Conservation (phyloP, 2,113 vertebrate genomes). For the Cathartes aura region DNA sequence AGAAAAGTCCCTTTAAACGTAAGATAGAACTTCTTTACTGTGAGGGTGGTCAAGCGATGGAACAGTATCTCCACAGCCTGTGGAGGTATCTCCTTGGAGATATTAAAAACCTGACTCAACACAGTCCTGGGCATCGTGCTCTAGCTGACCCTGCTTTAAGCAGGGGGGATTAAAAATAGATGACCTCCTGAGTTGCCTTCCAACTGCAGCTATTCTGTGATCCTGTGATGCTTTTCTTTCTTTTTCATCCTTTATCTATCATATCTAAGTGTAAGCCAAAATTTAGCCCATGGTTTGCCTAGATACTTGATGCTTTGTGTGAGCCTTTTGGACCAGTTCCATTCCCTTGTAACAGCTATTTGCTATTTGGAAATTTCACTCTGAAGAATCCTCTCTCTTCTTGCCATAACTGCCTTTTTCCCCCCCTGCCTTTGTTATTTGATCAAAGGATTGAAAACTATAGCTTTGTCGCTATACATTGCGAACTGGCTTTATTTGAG, state of each 20-base stretch:
- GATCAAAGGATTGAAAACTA: not conserved
- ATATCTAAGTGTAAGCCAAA: not conserved
- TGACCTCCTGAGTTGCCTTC: not conserved
- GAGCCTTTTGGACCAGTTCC: not conserved
- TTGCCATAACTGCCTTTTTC: not conserved
- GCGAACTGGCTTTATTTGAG: not conserved
- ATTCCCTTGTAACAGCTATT: not conserved
- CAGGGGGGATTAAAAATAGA: not conserved
- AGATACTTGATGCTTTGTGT: not conserved
- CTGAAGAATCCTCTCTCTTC: not conserved
- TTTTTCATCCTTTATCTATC: not conserved
- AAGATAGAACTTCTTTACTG: not conserved
- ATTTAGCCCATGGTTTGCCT: not conserved
- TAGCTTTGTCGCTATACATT: not conserved
- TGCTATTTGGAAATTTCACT: not conserved
- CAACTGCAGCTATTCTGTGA: not conserved
- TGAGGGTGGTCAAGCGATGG: not conserved
- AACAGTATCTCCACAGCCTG: not conserved
- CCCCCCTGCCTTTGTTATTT: not conserved
- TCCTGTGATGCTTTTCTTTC: not conserved
- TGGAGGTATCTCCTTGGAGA: not conserved
- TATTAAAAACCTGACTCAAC: not conserved
- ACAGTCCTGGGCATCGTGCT: fast-evolving
- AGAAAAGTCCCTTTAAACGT: not conserved
- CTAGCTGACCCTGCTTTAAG: not conserved